Evolutionary conservation across 2,797 vertebrate species (phyloP).

Genomic region (Allochrocebus solatus): DNA sequence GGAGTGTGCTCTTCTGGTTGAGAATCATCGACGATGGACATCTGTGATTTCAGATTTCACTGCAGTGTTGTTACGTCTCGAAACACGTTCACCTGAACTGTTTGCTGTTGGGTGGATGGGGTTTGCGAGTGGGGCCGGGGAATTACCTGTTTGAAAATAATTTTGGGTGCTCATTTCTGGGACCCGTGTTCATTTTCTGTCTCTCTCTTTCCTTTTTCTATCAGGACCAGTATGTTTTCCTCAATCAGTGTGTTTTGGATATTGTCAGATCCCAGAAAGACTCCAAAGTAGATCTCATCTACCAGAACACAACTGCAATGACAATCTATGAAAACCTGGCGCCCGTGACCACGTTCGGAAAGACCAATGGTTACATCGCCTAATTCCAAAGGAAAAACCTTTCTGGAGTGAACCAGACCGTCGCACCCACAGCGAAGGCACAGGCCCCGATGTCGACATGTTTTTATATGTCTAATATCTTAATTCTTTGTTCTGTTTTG

Average conservation of each 20-base stretch:
- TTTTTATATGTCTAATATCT: conserved; percentile 67
- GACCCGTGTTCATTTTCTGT: neutral
- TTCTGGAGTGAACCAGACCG: neutral
- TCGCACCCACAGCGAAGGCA: conserved; percentile 39
- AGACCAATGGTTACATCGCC: conserved; percentile 84
- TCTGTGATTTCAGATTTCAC: neutral
- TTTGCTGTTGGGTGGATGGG: neutral
- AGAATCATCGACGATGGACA: fast-evolving
- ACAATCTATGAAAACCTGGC: conserved; percentile 92
- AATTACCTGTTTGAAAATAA: neutral
- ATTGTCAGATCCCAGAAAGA: conserved; percentile 93
- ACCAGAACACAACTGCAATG: conserved; percentile 93
- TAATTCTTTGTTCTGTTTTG: conserved; percentile 71
- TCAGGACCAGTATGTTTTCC: conserved; percentile 96
- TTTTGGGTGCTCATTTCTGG: neutral
- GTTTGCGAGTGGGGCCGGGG: neutral
- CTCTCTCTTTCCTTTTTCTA: conserved; percentile 27
- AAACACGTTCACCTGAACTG: neutral
- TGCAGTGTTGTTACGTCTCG: too few species aligned
- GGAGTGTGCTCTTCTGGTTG: neutral
- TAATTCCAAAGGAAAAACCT: conserved; percentile 64
- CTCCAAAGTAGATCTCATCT: conserved; percentile 90
- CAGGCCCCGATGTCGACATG: conserved; percentile 44
- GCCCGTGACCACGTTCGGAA: conserved; percentile 78
- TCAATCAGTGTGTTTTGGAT: conserved; percentile 96